These are phyloP conservation scores for Bos taurus DNA, from an alignment of 2,113 vertebrate genomes.

Conservation along the genomic window ARS-UCD2.0 NC_037333.1:74072501-74073000, in stretches of 20 bases:
- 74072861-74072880: background rate
- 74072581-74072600: background rate
- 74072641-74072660: background rate
- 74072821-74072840: background rate
- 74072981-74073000: background rate
- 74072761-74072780: background rate
- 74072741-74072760: background rate
- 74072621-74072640: background rate
- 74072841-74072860: background rate
- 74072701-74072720: background rate
- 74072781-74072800: background rate
- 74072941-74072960: background rate
- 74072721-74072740: background rate
- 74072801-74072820: background rate
- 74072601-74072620: too few relatives aligned
- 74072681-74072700: background rate
- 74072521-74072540: background rate
- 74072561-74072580: background rate
- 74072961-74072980: background rate
- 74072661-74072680: background rate
- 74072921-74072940: background rate
- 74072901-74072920: background rate
- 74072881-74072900: background rate
- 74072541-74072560: background rate
- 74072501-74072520: background rate